phyloP scores from a whole-genome alignment of 2,113 vertebrate species.

The Cyprinodon brontotheroides region DNA sequence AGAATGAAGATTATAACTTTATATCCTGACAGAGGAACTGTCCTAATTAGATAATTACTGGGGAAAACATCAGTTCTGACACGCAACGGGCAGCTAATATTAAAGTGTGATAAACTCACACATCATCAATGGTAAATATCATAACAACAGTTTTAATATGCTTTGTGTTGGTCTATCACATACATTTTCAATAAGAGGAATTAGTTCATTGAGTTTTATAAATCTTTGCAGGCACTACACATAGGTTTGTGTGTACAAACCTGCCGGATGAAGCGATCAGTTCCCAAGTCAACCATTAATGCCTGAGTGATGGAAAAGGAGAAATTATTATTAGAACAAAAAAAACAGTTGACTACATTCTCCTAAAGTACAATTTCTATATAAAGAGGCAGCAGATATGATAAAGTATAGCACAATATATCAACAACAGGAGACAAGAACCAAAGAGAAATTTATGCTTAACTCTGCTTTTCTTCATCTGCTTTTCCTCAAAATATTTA shows the following conservation, averaged over 20 bases:
- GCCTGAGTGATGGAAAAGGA: slow-evolving; percentile 78
- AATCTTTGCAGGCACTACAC: background rate
- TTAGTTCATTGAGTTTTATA: background rate
- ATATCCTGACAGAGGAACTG: no score
- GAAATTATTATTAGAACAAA: background rate
- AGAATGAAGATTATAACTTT: no score
- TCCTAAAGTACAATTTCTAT: background rate
- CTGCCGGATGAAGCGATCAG: slow-evolving; percentile 97
- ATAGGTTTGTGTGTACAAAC: slow-evolving; percentile 69
- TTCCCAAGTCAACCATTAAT: slow-evolving; percentile 96
- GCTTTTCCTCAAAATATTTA: background rate
- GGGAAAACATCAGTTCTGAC: no score
- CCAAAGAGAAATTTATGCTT: background rate
- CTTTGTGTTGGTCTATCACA: background rate
- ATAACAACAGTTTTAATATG: background rate
- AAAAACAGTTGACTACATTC: background rate
- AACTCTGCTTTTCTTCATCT: background rate
- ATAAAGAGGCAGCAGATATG: background rate
- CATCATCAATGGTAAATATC: no score
- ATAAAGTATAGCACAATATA: background rate
- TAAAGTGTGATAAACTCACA: no score
- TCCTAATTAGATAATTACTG: no score
- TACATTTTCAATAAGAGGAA: background rate
- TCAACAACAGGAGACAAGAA: slow-evolving; percentile 12
- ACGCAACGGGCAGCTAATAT: no score